Conservation (phyloP, 2,888 invertebrate species). For the Bombyx huttoni region DNA sequence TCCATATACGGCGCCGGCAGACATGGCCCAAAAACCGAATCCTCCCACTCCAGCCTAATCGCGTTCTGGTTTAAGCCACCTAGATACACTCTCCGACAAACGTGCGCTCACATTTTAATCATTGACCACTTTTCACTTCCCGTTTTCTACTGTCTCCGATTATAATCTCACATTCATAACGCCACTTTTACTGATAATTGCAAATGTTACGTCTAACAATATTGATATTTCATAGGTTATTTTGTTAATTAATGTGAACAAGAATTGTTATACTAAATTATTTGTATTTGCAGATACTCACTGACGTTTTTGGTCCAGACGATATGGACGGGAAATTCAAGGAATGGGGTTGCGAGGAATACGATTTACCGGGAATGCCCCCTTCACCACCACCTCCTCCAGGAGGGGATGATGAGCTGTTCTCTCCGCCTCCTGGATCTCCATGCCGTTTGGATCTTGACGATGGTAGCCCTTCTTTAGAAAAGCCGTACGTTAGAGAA, state of each 20-base stretch:
- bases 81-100: slow-evolving; percentile 41
- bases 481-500: slow-evolving; percentile 85
- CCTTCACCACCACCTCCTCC: slow-evolving; percentile 82
- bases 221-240: slow-evolving; percentile 1
- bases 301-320: slow-evolving; percentile 81
- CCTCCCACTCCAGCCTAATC: slow-evolving; percentile 59
- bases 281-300: slow-evolving; percentile 73
- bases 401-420: slow-evolving; percentile 87
- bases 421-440: slow-evolving; percentile 81
- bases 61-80: slow-evolving; percentile 57
- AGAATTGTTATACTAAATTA: neutral
- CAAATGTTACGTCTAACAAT: neutral
- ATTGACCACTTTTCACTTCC: slow-evolving; percentile 20
- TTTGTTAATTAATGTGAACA: slow-evolving; percentile 1
- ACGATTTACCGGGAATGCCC: slow-evolving; percentile 81
- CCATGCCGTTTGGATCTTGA: slow-evolving; percentile 74
- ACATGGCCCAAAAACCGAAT: slow-evolving; percentile 45
- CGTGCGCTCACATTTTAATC: slow-evolving; percentile 45
- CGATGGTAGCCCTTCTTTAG: slow-evolving; percentile 83
- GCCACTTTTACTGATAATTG: neutral
- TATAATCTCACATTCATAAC: neutral
- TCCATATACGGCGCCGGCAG: slow-evolving; percentile 59
- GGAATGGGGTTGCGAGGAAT: slow-evolving; percentile 77
- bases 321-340: slow-evolving; percentile 64
- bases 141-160: neutral